Conservation (phyloP, 2,797 vertebrate species). For the Choloepus didactylus region DNA sequence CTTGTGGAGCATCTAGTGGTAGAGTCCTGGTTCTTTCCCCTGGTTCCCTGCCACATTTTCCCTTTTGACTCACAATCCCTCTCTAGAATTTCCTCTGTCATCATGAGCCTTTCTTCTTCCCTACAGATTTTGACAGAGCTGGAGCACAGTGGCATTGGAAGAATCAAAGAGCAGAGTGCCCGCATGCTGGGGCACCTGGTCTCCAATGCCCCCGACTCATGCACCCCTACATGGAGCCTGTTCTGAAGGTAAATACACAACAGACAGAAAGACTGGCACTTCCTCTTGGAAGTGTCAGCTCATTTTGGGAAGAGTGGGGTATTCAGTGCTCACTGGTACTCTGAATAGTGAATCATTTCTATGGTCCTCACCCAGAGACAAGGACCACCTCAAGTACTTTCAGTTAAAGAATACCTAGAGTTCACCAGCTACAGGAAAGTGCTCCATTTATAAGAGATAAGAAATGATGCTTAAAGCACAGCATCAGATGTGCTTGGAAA, state of each 20-base stretch:
- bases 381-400: not conserved
- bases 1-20: not conserved
- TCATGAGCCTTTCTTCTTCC: not conserved
- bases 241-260: conserved; percentile 93
- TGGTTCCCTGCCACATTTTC: not conserved
- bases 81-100: not conserved
- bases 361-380: not conserved
- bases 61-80: not conserved
- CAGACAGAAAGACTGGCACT: not conserved
- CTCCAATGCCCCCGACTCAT: conserved; percentile 98
- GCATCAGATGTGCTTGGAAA: not conserved
- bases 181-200: conserved; percentile 99
- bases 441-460: not conserved
- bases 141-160: conserved; percentile 97
- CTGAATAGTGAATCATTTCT: not conserved
- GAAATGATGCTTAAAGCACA: not conserved
- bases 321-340: not conserved
- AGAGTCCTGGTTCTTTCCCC: not conserved
- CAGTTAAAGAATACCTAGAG: not conserved
- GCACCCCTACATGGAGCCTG: conserved; percentile 98
- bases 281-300: not conserved
- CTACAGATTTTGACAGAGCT: conserved; percentile 97
- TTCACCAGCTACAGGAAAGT: not conserved
- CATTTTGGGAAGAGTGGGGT: not conserved
- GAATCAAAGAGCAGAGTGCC: conserved; percentile 99